Conservation (phyloP, 1,140 invertebrate genomes). For the Drosophila orosa region DNA sequence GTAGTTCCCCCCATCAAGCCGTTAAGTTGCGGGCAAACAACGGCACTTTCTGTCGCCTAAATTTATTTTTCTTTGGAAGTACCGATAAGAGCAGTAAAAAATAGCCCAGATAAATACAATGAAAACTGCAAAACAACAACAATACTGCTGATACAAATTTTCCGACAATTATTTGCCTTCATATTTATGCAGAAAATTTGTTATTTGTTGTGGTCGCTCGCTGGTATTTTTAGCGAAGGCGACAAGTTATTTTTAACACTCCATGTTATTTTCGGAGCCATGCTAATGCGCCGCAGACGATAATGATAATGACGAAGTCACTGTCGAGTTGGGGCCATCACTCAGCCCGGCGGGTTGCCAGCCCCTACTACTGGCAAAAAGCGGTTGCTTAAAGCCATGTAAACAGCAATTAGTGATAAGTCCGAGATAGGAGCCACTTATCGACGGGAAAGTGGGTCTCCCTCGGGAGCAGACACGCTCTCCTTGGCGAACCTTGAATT, state of each 20-base stretch:
- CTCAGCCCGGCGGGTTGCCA: slow-evolving; percentile 23
- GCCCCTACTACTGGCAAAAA: background rate
- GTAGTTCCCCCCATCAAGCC: slow-evolving; percentile 56
- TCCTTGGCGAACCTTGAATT: slow-evolving; percentile 22
- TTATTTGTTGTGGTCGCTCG: slow-evolving; percentile 17
- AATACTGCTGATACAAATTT: slow-evolving; percentile 44
- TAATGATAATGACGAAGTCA: slow-evolving; percentile 31
- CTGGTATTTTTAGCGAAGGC: slow-evolving; percentile 50
- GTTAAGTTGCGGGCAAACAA: slow-evolving; percentile 48
- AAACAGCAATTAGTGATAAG: slow-evolving; percentile 34
- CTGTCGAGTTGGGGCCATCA: slow-evolving; percentile 13
- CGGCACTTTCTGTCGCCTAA: slow-evolving; percentile 31
- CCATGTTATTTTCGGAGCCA: slow-evolving; percentile 44
- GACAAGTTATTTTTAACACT: slow-evolving; percentile 58
- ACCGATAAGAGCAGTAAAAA: slow-evolving; percentile 49
- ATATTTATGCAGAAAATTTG: slow-evolving; percentile 61
- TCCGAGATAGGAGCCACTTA: slow-evolving; percentile 1
- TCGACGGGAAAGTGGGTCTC: slow-evolving; percentile 40
- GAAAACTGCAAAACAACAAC: slow-evolving; percentile 36
- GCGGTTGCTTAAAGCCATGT: slow-evolving; percentile 7
- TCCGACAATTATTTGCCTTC: slow-evolving; percentile 46
- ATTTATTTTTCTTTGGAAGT: slow-evolving; percentile 64
- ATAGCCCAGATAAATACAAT: slow-evolving; percentile 48
- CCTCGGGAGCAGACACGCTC: background rate
- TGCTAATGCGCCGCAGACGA: slow-evolving; percentile 44